Evolutionary conservation across 92 coral and sea anemone genomes (phyloP).

Genomic region (Ricordea florida): DNA sequence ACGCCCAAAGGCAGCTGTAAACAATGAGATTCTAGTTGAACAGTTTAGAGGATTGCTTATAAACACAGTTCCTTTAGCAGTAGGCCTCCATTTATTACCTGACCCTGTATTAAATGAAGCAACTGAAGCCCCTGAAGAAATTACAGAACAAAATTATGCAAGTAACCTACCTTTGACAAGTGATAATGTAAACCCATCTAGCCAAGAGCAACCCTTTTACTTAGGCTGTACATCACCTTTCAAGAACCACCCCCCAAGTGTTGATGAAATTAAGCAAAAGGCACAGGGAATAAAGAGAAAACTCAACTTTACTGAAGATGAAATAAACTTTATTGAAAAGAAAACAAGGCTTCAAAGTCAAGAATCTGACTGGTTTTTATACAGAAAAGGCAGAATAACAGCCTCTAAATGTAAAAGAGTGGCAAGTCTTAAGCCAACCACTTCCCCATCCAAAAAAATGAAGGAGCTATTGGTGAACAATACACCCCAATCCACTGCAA

Average conservation of each 20-base stretch:
- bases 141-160: background rate
- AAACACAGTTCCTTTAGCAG: slow-evolving; percentile 7
- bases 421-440: slow-evolving; percentile 34
- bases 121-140: background rate
- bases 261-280: slow-evolving; percentile 15
- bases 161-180: background rate
- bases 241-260: slow-evolving; percentile 9
- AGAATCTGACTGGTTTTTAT: slow-evolving; percentile 21
- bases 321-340: slow-evolving; percentile 1
- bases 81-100: slow-evolving; percentile 25
- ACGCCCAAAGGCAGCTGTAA: slow-evolving; percentile 1
- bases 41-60: slow-evolving; percentile 1
- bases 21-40: background rate
- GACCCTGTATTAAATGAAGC: slow-evolving; percentile 16
- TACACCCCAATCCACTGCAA: slow-evolving; percentile 28
- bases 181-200: background rate
- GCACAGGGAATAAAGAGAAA: slow-evolving; percentile 6
- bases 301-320: slow-evolving; percentile 7
- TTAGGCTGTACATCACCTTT: too few relatives aligned
- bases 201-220: too few relatives aligned
- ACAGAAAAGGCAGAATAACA: slow-evolving; percentile 27
- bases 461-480: slow-evolving; percentile 16
- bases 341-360: slow-evolving; percentile 36
- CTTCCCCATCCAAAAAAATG: slow-evolving; percentile 34
- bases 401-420: slow-evolving; percentile 48